phyloP scores from a whole-genome alignment of 2,797 vertebrate genomes.

The Sebastes miniatus region DNA sequence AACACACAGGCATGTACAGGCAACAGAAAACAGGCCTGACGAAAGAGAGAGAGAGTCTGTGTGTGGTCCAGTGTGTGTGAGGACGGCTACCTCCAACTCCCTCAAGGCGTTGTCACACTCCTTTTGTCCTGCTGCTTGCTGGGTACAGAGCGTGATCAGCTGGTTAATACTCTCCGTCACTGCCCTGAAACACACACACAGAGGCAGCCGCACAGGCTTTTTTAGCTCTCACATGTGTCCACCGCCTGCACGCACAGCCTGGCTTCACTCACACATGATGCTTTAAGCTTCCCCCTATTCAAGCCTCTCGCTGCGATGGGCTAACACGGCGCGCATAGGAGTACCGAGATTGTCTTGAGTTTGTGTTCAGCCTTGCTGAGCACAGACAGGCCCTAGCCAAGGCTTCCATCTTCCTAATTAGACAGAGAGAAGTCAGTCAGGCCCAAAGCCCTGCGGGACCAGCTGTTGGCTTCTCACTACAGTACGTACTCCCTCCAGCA shows the following conservation, averaged over 20 bases:
- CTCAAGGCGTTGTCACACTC: slow-evolving; percentile 98
- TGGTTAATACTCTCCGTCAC: slow-evolving; percentile 99
- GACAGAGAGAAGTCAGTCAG: slow-evolving; percentile 80
- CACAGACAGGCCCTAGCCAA: slow-evolving; percentile 72
- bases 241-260: slow-evolving; percentile 35
- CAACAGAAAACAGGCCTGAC: slow-evolving; percentile 2
- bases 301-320: slow-evolving; percentile 43
- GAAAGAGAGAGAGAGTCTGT: background rate
- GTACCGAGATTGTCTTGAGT: slow-evolving; percentile 60
- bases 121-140: slow-evolving; percentile 97
- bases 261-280: slow-evolving; percentile 47
- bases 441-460: slow-evolving; percentile 74
- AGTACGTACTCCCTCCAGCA: slow-evolving; percentile 52
- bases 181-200: slow-evolving; percentile 85
- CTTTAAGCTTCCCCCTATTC: slow-evolving; percentile 41
- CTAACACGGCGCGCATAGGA: slow-evolving; percentile 49
- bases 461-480: slow-evolving; percentile 68
- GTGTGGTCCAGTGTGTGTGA: slow-evolving; percentile 20
- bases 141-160: slow-evolving; percentile 96
- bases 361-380: slow-evolving; percentile 76
- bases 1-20: slow-evolving; percentile 14
- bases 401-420: slow-evolving; percentile 82
- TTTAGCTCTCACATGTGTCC: slow-evolving; percentile 53
- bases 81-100: slow-evolving; percentile 91
- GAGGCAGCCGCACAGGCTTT: slow-evolving; percentile 37